Evolutionary conservation across 2,888 invertebrate species (phyloP), one percentile per base, ranked within the genome.

Genomic region (Caenorhabditis wallacei): DNA sequence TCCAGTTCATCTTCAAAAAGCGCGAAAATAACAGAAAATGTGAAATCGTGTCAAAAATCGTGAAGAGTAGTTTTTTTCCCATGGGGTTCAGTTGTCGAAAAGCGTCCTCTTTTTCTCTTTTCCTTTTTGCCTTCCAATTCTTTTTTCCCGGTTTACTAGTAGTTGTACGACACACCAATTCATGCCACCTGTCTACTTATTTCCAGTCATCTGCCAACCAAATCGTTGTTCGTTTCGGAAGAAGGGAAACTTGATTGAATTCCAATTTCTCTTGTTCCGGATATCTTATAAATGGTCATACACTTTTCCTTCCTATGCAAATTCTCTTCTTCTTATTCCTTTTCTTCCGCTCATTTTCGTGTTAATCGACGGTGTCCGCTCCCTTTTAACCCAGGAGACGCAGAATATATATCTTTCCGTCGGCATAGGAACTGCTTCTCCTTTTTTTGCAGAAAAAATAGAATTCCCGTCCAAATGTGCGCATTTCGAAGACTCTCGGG

Each of bases 271-370:
- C 80, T 22, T 61, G 68, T 80, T 68, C 69, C 59, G 74, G 72
- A 71, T 74, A 72, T 80, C 74, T 74, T 69, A 71, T 72, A 70
- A n/a, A 78, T 78, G 69, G 78, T 35, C 76, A 54, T 59, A 68
- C 76, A 76, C 53, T 76, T 69, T 51, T 61, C 43, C 37, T 43
- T 46, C 30, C 76, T 69, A 69, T 78, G 69, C 78, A 69, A 78
- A 78, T 80, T 80, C 63, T 37, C 53, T 59, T 37, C 7, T 48
- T 26, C 54, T 59, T 37, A 1, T 48, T 26, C 54, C 20, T 68
- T 46, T 30, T 18, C 8, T 30, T 30, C 30, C 35, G 22, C 70
- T 40, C 46, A 61, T 40, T 64, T 71, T 69, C 68, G 68, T 80
- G 80, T 72, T 66, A 68, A 72, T 76, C 76, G 76, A 22, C 61